phyloP scores from a whole-genome alignment of 2,888 invertebrate species.

The Eremobia ochroleuca region DNA sequence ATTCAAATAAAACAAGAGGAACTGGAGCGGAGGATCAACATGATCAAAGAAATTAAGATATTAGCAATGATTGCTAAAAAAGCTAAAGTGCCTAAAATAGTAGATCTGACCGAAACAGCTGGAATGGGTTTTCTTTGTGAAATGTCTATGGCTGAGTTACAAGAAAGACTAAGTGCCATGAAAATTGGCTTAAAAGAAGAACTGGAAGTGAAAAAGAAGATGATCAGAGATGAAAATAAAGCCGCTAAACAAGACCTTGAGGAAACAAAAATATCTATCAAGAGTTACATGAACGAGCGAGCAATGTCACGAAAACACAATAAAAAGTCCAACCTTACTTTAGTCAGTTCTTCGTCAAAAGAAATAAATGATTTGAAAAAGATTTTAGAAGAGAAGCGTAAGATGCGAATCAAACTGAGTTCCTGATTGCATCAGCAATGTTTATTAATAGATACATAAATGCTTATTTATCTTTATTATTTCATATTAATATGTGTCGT shows the following conservation, averaged over 20 bases:
- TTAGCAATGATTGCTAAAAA: conserved; percentile 88
- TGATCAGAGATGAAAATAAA: conserved; percentile 85
- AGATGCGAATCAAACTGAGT: conserved; percentile 74
- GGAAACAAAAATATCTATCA: conserved; percentile 85
- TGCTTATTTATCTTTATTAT: conserved; percentile 52
- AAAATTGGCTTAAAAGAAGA: conserved; percentile 90
- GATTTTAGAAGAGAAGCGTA: conserved; percentile 87
- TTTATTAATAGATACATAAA: conserved; percentile 50
- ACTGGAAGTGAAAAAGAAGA: conserved; percentile 85
- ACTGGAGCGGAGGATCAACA: conserved; percentile 85
- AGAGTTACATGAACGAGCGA: conserved; percentile 81
- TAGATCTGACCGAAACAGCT: conserved; percentile 91
- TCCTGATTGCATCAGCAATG: conserved; percentile 36
- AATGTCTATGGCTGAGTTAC: conserved; percentile 92
- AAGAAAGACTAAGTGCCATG: conserved; percentile 88
- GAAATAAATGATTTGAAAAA: conserved; percentile 88
- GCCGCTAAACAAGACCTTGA: conserved; percentile 87
- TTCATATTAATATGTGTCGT: conserved; percentile 50
- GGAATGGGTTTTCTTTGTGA: conserved; percentile 92
- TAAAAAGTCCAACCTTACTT: conserved; percentile 71
- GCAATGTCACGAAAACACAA: conserved; percentile 76
- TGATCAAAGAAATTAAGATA: conserved; percentile 90
- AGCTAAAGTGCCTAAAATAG: conserved; percentile 88
- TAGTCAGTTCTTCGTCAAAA: conserved; percentile 74
- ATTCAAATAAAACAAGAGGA: conserved; percentile 88